Percentiles rank a stretch among this genome's conserved stretches.
phyloP scores from a whole-genome alignment of 2,113 vertebrate species.

The Thymallus thymallus region DNA sequence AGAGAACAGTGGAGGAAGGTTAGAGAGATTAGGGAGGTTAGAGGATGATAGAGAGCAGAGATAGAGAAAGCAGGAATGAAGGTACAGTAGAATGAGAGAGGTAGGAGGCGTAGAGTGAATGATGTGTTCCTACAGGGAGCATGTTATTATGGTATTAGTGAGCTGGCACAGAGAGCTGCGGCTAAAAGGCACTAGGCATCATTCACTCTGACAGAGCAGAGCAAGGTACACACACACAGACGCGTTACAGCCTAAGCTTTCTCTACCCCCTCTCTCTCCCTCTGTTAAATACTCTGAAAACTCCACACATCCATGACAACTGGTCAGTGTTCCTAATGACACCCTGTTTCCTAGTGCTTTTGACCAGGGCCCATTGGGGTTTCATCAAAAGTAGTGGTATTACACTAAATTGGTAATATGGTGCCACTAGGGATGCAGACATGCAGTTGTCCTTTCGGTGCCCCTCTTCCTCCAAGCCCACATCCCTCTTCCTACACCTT shows the following conservation, averaged over 20 bases:
- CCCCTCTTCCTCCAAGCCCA: too few relatives aligned
- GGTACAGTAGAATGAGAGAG: background rate
- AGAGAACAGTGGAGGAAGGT: background rate
- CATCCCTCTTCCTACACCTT: too few relatives aligned
- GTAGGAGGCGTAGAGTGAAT: background rate
- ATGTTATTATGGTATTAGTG: conserved; percentile 44
- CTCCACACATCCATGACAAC: too few relatives aligned
- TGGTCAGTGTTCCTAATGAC: too few relatives aligned
- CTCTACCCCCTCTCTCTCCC: background rate
- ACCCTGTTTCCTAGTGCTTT: too few relatives aligned
- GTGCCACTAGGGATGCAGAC: too few relatives aligned
- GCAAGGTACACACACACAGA: background rate
- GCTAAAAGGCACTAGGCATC: conserved; percentile 36
- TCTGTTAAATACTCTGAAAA: too few relatives aligned
- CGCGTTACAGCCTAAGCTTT: background rate
- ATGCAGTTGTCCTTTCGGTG: too few relatives aligned
- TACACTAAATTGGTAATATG: too few relatives aligned
- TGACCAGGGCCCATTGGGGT: too few relatives aligned
- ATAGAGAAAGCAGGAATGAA: background rate
- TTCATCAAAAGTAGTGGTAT: too few relatives aligned
- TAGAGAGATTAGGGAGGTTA: too few relatives aligned
- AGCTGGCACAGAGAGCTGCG: conserved; percentile 17
- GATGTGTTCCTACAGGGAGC: conserved; percentile 10
- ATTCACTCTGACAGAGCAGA: conserved; percentile 24
- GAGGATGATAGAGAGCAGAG: background rate